Evolutionary conservation across 37 sponge, comb jelly and placozoan species (phyloP), one percentile per base, ranked within the genome.

Genomic region (Eunapius fragilis): DNA sequence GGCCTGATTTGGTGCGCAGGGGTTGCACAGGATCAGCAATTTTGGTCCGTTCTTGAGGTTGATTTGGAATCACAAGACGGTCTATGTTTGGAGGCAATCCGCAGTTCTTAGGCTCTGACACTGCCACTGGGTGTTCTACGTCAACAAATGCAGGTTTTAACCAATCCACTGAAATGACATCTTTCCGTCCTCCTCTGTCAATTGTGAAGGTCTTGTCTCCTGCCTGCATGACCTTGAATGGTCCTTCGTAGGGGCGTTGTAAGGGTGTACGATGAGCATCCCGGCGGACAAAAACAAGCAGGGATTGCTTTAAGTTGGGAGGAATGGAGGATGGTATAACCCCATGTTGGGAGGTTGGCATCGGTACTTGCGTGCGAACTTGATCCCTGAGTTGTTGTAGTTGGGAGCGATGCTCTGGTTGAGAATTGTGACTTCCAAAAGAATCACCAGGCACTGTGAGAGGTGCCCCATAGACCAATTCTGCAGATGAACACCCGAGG

Each of bases 181-280:
- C 82, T n/a, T 37, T 32, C 25, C 67, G 27, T 7, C 81, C 81
- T 2, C 76, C 26, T 0, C 4, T 80, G 25, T 87, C 76, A 32
- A 87, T 5, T 28, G 27, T 80, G 81, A 87, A 87, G 2, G 68
- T 50, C 32, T 87, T 87, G 25, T 28, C 58, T 4, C 69, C 76
- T 10, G 27, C 3, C 45, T 80, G 25, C 1, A 87, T 7, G 11
- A 87, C 87, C 28, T 72, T 71, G 76, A 72, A 87, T 2, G 87
- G 81, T 27, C 81, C 87, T 26, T 86, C 80, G 50, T 87, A 87
- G 32, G 87, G 87, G 13, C 67, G 81, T 72, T 80, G 81, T 9
- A 80, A 67, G 3, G 87, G 87, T 26, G 75, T 79, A n/a, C 68
- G 72, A 27, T 45, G 48, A 12, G 87, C 76, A 26, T 78, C 79